Conservation (phyloP, 2,888 invertebrate genomes). For the Xestia c-nigrum region DNA sequence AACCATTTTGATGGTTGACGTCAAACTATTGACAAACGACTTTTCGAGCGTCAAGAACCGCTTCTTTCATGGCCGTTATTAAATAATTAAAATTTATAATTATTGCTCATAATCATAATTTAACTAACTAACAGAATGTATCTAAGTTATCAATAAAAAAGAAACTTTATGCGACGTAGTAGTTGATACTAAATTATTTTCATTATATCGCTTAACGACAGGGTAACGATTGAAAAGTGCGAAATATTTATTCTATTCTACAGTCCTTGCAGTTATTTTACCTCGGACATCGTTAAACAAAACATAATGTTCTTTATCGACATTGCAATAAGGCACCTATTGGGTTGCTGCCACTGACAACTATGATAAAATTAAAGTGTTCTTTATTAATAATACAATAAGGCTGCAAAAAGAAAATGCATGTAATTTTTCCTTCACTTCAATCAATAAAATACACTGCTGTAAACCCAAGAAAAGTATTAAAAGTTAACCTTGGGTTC, state of each 20-base stretch:
- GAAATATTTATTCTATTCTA: conserved; percentile 42
- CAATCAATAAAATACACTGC: no score
- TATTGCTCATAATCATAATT: conserved; percentile 55
- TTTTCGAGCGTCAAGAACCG: conserved; percentile 25
- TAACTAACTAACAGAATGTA: conserved; percentile 59
- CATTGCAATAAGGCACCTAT: neutral
- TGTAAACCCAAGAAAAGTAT: no score
- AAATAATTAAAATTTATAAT: conserved; percentile 35
- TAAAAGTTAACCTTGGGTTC: neutral
- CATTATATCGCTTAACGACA: conserved; percentile 66
- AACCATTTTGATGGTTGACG: neutral
- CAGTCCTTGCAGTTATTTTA: conserved; percentile 7
- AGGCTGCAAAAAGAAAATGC: neutral
- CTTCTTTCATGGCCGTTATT: conserved; percentile 50
- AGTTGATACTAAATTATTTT: conserved; percentile 61
- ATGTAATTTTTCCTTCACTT: no score
- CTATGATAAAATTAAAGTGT: neutral
- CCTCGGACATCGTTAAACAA: neutral
- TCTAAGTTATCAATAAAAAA: conserved; percentile 53
- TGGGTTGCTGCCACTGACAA: neutral
- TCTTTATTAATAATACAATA: neutral
- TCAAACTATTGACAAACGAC: neutral
- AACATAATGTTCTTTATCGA: neutral
- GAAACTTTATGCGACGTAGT: conserved; percentile 45
- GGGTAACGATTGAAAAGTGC: conserved; percentile 59